These are phyloP conservation scores for Epicauta chinensis DNA, from an alignment of 1,140 invertebrate species.

Conservation along the genomic window DNA sequence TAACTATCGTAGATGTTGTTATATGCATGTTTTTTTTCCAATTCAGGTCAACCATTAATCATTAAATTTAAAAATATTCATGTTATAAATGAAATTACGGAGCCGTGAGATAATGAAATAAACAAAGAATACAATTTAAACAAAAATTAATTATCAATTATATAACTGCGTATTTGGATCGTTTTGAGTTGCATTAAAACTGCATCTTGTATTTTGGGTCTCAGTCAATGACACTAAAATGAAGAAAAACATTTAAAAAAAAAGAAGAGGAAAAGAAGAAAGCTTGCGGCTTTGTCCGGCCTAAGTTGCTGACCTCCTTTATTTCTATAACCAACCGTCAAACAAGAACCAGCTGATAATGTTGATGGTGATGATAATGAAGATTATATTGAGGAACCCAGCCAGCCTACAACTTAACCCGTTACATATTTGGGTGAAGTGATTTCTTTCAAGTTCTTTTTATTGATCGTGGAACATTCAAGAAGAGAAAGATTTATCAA, in stretches of 20 bases:
- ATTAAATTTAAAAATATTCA: neutral
- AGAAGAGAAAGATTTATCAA: neutral
- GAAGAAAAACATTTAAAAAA: neutral
- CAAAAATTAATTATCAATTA: neutral
- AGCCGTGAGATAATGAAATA: neutral
- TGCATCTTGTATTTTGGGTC: neutral
- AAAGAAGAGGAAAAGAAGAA: neutral
- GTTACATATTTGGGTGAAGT: neutral
- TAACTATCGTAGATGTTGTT: too few relatives aligned
- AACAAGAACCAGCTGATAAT: neutral
- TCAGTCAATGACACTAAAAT: neutral
- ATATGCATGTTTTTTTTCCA: too few relatives aligned
- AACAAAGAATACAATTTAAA: neutral
- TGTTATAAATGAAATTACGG: too few relatives aligned
- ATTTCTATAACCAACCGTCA: neutral
- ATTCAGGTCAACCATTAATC: neutral
- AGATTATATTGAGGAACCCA: neutral
- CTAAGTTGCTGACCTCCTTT: too few relatives aligned
- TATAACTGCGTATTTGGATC: neutral
- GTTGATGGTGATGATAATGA: neutral
- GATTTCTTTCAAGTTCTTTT: neutral
- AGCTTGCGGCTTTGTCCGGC: neutral
- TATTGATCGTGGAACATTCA: neutral
- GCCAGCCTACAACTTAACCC: neutral
- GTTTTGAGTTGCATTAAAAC: neutral